Evolutionary conservation across 1,140 invertebrate species (phyloP).

Genomic region (Ganaspis sp.): DNA sequence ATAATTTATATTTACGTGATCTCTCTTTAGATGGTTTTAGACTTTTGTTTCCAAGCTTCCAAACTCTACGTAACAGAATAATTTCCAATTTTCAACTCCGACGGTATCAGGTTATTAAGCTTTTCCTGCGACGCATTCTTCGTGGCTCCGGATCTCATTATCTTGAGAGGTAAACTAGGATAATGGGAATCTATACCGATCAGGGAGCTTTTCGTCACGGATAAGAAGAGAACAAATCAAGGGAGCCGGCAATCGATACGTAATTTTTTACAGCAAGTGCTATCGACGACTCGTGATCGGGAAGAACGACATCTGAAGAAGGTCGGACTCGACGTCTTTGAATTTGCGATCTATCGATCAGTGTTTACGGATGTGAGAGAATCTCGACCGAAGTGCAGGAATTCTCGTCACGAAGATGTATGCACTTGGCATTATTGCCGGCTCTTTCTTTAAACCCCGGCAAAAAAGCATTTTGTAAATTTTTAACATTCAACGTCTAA

Average conservation of each 20-base stretch:
- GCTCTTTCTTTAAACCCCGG: background rate
- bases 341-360: slow-evolving; percentile 29
- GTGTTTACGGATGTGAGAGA: slow-evolving; percentile 29
- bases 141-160: background rate
- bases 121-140: background rate
- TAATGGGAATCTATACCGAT: slow-evolving; percentile 5
- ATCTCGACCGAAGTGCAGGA: slow-evolving; percentile 10
- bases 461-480: background rate
- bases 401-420: slow-evolving; percentile 1
- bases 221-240: slow-evolving; percentile 28
- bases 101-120: no score
- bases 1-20: no score
- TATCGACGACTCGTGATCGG: slow-evolving; percentile 19
- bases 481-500: background rate
- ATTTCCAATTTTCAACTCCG: background rate
- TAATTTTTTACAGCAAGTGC: slow-evolving; percentile 17
- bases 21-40: no score
- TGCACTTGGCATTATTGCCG: background rate
- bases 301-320: slow-evolving; percentile 21
- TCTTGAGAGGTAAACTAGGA: background rate
- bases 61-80: background rate
- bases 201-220: slow-evolving; percentile 20
- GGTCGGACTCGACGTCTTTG: slow-evolving; percentile 21
- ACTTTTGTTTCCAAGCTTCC: no score
- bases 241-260: slow-evolving; percentile 10